Evolutionary conservation across 2,888 invertebrate genomes (phyloP).

Genomic region (Cenopis cana): DNA sequence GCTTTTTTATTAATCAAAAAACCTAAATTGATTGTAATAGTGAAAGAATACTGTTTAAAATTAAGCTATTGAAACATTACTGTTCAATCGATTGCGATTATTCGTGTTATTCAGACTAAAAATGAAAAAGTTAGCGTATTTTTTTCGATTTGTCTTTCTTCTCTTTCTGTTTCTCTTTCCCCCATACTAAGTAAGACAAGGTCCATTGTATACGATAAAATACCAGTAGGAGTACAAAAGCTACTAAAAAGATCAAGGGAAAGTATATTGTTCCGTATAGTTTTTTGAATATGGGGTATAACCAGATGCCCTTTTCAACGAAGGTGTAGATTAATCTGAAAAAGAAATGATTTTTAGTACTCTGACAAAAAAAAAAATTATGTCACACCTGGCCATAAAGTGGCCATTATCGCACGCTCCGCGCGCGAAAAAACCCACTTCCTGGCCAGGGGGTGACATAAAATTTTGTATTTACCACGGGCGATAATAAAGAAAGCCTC

Average conservation of each 20-base stretch:
- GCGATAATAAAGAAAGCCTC: too few species aligned
- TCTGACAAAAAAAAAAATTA: not conserved
- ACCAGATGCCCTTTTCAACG: slow-evolving; percentile 43
- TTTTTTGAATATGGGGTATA: slow-evolving; percentile 45
- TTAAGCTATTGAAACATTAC: too few species aligned
- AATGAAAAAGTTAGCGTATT: not conserved
- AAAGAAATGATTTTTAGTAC: slow-evolving; percentile 14
- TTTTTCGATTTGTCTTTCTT: slow-evolving; percentile 20
- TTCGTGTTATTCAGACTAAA: too few species aligned
- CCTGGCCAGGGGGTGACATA: too few species aligned
- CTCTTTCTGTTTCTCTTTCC: slow-evolving; percentile 32
- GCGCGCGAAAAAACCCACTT: too few species aligned
- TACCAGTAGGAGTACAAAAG: slow-evolving; percentile 6
- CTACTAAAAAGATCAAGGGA: slow-evolving; percentile 18
- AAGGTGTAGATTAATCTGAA: slow-evolving; percentile 47
- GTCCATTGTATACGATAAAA: slow-evolving; percentile 43
- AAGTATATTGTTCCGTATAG: slow-evolving; percentile 45
- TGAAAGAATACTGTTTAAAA: too few species aligned
- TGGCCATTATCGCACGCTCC: too few species aligned
- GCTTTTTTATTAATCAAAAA: too few species aligned
- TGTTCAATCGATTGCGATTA: too few species aligned
- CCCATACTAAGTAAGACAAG: slow-evolving; percentile 29
- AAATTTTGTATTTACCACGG: too few species aligned
- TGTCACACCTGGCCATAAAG: too few species aligned
- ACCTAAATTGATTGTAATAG: too few species aligned